Evolutionary conservation across 2,888 invertebrate genomes (phyloP).

Genomic region (Corbicula japonica): DNA sequence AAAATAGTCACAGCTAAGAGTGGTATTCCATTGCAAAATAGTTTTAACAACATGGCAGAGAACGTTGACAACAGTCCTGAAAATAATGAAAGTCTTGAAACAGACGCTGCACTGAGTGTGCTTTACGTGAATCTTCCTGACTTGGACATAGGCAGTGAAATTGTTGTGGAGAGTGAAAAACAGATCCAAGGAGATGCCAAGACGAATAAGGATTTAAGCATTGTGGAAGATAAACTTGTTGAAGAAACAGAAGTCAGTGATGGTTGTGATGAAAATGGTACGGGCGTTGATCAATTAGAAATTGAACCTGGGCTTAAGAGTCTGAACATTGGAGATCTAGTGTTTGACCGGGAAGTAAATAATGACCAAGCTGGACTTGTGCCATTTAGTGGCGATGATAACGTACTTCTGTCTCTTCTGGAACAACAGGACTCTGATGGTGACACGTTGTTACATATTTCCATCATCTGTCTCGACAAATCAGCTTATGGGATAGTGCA

Average conservation of each 20-base stretch:
- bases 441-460: constrained; percentile 1
- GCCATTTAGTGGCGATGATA: neutral
- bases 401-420: no score
- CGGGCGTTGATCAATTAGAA: no score
- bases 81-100: constrained; percentile 1
- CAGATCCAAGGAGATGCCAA: no score
- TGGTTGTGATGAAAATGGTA: no score
- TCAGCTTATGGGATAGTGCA: no score
- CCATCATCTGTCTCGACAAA: neutral
- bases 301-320: neutral
- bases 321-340: neutral
- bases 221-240: no score
- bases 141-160: constrained; percentile 16
- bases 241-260: no score
- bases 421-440: neutral
- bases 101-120: constrained; percentile 8
- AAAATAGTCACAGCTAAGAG: no score
- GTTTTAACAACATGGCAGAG: no score
- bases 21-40: no score
- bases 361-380: neutral
- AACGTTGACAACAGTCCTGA: neutral
- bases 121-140: neutral
- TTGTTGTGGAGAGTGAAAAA: constrained; percentile 1
- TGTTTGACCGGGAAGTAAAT: neutral
- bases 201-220: no score